Conservation (phyloP, 2,888 invertebrate species). For the Epirrhoe alternata region DNA sequence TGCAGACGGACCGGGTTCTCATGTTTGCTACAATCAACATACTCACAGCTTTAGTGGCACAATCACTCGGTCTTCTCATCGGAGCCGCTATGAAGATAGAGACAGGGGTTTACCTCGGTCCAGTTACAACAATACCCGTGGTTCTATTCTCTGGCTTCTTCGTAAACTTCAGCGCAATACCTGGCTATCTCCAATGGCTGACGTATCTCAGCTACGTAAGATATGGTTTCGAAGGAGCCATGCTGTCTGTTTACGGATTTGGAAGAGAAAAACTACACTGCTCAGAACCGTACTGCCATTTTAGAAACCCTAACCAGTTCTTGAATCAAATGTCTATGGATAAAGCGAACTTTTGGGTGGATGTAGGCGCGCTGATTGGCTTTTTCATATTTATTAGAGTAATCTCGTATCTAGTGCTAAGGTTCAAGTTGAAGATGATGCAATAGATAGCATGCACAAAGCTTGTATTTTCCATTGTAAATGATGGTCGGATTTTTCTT, state of each 20-base stretch:
- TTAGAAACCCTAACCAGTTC: conserved; percentile 92
- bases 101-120: conserved; percentile 91
- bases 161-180: conserved; percentile 96
- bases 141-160: conserved; percentile 98
- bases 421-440: conserved; percentile 89
- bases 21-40: conserved; percentile 91
- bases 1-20: conserved; percentile 92
- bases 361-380: conserved; percentile 91
- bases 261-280: conserved; percentile 93
- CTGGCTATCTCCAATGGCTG: conserved; percentile 94
- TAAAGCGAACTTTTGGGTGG: conserved; percentile 91
- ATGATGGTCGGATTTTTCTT: conserved; percentile 40
- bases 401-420: conserved; percentile 92
- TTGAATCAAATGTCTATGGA: conserved; percentile 94
- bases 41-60: conserved; percentile 95
- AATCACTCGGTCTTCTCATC: conserved; percentile 95
- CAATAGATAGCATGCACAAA: conserved; percentile 69
- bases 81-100: conserved; percentile 96
- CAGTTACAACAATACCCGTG: conserved; percentile 95
- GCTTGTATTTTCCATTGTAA: conserved; percentile 46
- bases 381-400: conserved; percentile 92
- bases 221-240: conserved; percentile 96
- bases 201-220: conserved; percentile 95
- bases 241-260: conserved; percentile 96
- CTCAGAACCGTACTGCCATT: conserved; percentile 93